Percentiles rank a stretch among this genome's conserved stretches.
Evolutionary conservation across 2,113 vertebrate genomes (phyloP).

Genomic region (Ascaphus truei): DNA sequence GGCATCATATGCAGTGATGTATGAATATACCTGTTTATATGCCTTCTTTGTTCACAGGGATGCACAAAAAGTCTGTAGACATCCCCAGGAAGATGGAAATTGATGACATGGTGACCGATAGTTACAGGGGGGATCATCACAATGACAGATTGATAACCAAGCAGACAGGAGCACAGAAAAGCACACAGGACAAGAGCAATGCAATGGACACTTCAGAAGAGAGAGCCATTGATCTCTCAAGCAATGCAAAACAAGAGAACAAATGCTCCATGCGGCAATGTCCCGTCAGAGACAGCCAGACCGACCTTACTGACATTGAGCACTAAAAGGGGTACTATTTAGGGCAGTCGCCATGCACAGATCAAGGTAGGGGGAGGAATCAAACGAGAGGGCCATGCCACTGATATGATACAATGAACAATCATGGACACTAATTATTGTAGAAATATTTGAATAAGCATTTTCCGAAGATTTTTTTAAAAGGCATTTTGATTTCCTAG

Average conservation of each 20-base stretch:
- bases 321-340: conserved; percentile 45
- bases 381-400: neutral
- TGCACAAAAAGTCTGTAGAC: conserved; percentile 91
- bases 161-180: conserved; percentile 41
- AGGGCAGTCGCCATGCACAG: neutral
- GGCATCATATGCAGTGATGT: too few relatives aligned
- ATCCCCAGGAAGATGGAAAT: conserved; percentile 66
- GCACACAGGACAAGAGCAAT: conserved; percentile 26
- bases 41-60: conserved; percentile 65
- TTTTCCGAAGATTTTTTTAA: conserved; percentile 3
- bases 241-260: conserved; percentile 75
- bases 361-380: accelerated
- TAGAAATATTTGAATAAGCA: neutral
- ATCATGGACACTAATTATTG: conserved; percentile 8
- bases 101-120: conserved; percentile 58
- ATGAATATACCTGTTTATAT: conserved; percentile 17
- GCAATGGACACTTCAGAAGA: conserved; percentile 56
- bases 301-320: conserved; percentile 46
- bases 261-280: conserved; percentile 45
- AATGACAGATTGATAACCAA: conserved; percentile 48
- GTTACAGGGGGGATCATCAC: conserved; percentile 51
- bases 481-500: too few relatives aligned
- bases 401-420: neutral
- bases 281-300: conserved; percentile 25
- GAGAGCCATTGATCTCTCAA: conserved; percentile 86